Conservation (phyloP, 2,888 invertebrate species). For the Nemurella pictetii region DNA sequence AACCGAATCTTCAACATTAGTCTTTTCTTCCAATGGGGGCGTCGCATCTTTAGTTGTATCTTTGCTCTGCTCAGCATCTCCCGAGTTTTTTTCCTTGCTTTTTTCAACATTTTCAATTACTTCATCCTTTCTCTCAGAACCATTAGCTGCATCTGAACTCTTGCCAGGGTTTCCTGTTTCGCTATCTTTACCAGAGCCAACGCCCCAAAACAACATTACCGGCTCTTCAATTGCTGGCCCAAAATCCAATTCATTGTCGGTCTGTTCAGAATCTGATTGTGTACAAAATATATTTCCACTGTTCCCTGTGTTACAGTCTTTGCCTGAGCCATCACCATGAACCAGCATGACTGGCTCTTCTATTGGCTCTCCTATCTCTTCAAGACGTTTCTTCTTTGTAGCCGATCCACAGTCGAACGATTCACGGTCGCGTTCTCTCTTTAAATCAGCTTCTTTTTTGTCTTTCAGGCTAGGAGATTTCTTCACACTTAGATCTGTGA, state of each 20-base stretch:
- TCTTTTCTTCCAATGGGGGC: background rate
- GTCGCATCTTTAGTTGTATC: background rate
- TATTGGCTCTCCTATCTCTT: constrained; percentile 66
- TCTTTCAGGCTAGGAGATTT: constrained; percentile 19
- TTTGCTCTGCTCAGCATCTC: constrained; percentile 44
- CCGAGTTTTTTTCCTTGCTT: constrained; percentile 46
- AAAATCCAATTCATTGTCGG: constrained; percentile 46
- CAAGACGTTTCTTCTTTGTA: constrained; percentile 31
- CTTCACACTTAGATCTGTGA: constrained; percentile 34
- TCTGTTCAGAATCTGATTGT: background rate
- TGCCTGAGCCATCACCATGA: constrained; percentile 72
- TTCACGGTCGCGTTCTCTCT: background rate
- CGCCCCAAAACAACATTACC: constrained; percentile 68
- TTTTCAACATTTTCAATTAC: constrained; percentile 46
- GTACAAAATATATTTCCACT: constrained; percentile 47
- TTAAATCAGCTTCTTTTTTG: constrained; percentile 12
- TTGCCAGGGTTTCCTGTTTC: constrained; percentile 69
- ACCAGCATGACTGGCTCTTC: constrained; percentile 72
- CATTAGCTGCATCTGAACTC: constrained; percentile 45
- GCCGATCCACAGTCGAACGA: background rate
- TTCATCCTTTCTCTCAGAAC: constrained; percentile 48
- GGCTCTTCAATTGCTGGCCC: constrained; percentile 76
- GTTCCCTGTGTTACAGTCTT: constrained; percentile 75
- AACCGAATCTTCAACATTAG: background rate
- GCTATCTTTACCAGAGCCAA: constrained; percentile 72